Conservation (phyloP, 2,113 vertebrate genomes). For the Ammodytes marinus region DNA sequence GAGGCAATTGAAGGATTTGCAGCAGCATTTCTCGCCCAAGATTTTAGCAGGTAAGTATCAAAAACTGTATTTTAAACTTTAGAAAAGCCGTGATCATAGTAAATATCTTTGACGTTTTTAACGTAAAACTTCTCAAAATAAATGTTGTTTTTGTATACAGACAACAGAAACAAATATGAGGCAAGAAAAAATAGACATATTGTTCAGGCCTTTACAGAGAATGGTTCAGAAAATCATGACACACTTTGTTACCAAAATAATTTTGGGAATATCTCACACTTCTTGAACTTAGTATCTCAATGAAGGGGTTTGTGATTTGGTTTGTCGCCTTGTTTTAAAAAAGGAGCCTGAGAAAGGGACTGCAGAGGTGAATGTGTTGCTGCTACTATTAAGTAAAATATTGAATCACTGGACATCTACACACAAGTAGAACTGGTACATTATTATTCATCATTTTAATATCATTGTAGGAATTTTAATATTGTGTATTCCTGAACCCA, state of each 20-base stretch:
- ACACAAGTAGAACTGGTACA: not conserved
- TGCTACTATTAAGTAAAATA: conserved; percentile 10
- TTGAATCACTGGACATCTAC: not conserved
- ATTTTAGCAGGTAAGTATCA: conserved; percentile 11
- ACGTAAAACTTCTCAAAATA: conserved; percentile 14
- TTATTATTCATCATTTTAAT: not conserved
- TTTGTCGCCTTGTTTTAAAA: not conserved
- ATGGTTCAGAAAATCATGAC: not conserved
- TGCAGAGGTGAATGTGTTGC: not conserved
- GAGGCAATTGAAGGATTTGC: conserved; percentile 19
- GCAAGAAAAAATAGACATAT: conserved; percentile 4
- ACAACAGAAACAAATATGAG: conserved; percentile 17
- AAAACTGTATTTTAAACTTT: not conserved
- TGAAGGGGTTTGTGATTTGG: not conserved
- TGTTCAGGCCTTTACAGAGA: not conserved
- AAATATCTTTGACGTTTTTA: conserved; percentile 16
- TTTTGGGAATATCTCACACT: not conserved
- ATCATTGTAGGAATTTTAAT: not conserved
- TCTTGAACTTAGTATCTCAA: not conserved
- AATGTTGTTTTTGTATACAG: conserved; percentile 16
- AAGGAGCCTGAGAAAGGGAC: conserved; percentile 31
- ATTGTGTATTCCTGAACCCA: not conserved
- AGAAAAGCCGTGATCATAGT: not conserved
- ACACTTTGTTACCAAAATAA: not conserved
- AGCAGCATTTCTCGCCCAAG: conserved; percentile 6